Conservation (phyloP, 2,797 vertebrate species). For the Mus minutoides region DNA sequence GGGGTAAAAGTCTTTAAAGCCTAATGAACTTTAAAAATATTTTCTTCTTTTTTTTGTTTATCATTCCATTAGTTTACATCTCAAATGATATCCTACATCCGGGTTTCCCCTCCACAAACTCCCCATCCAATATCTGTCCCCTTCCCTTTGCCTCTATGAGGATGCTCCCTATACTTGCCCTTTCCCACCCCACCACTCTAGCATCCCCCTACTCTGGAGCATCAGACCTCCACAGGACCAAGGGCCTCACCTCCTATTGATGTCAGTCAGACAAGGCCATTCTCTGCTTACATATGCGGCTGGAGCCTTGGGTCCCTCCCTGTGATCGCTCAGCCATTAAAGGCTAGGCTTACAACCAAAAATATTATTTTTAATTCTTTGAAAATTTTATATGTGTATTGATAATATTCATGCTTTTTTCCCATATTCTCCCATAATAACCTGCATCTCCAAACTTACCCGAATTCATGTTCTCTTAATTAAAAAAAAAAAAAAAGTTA, state of each 20-base stretch:
- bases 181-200: neutral
- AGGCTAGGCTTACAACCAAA: neutral
- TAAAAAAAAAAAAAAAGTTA: neutral
- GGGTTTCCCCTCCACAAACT: neutral
- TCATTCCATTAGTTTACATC: neutral
- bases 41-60: neutral
- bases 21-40: neutral
- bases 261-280: neutral
- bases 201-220: neutral
- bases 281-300: neutral
- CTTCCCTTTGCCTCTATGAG: neutral
- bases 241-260: neutral
- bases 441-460: too few species aligned
- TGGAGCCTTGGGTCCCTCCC: neutral
- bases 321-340: neutral
- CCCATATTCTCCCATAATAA: neutral
- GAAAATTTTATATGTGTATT: neutral
- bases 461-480: neutral
- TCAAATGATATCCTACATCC: neutral
- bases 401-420: neutral
- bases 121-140: neutral
- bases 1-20: neutral
- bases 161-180: rapidly evolving
- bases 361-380: neutral
- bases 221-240: neutral